These are phyloP conservation scores for Eupithecia centaureata DNA, from an alignment of 2,888 invertebrate species.

Conservation along the genomic window DNA sequence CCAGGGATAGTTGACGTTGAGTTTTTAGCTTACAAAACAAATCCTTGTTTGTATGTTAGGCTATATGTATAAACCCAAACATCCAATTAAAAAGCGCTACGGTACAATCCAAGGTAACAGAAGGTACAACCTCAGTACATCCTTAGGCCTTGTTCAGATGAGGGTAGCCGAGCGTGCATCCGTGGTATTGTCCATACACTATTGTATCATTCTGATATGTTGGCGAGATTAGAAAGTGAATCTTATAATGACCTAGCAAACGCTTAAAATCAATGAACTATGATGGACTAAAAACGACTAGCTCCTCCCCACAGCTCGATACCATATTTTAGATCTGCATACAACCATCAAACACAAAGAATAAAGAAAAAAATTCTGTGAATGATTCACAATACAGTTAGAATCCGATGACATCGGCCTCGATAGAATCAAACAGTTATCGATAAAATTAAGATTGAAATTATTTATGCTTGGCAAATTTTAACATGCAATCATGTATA, in stretches of 20 bases:
- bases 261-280: slow-evolving; percentile 9
- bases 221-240: slow-evolving; percentile 32
- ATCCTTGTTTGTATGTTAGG: background rate
- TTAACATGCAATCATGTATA: slow-evolving; percentile 40
- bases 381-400: slow-evolving; percentile 33
- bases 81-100: background rate
- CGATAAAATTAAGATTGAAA: slow-evolving; percentile 42
- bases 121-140: slow-evolving; percentile 45
- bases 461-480: slow-evolving; percentile 42
- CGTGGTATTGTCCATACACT: slow-evolving; percentile 45
- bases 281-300: background rate
- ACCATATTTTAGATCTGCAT: background rate
- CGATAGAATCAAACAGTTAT: slow-evolving; percentile 39
- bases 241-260: slow-evolving; percentile 6
- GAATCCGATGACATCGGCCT: slow-evolving; percentile 34
- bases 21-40: background rate
- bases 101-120: slow-evolving; percentile 29
- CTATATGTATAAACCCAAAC: background rate
- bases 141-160: slow-evolving; percentile 44
- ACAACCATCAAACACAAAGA: background rate
- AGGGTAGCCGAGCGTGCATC: slow-evolving; percentile 43
- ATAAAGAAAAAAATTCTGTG: background rate
- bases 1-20: background rate
- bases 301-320: background rate
- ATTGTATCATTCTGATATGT: slow-evolving; percentile 32